Evolutionary conservation across 2,797 vertebrate genomes (phyloP), one percentile per base, ranked within the genome.

Genomic region (Bradypodion pumilum): DNA sequence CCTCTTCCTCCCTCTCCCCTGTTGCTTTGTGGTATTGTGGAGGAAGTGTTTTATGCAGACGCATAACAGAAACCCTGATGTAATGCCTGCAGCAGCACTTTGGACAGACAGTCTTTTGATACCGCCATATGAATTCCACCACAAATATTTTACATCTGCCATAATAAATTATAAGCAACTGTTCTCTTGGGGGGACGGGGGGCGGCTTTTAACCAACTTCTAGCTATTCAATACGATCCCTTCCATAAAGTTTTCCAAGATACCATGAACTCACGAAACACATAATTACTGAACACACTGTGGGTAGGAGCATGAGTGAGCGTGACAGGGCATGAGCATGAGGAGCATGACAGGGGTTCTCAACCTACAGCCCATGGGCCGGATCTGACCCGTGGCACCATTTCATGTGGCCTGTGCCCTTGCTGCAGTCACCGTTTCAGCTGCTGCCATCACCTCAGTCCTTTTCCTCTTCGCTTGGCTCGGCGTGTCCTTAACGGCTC

Each of bases 21-120:
- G 68, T 83, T 27, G 78, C n/a, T n/a, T n/a, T 86, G 78, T 81
- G 73, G 40, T 86, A 1, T 44, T 35, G 75, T 90, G 89, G 35
- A 46, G 52, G 80, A 78, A 70, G 75, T 63, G 5, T 27, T 74
- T 74, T 63, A 49, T 29, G n/a, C 85, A 32, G 74, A 74, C 74
- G 60, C 77, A 81, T 1, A 68, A 65, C 68, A 83, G 59, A 69
- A 46, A 27, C 46, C 49, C 49, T 19, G 37, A 35, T 23, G 37
- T 63, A 83, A 40, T 76, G 81, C 2, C 66, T 37, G 0, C 15
- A 25, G 32, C 23, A 46, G 13, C 65, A 8, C 5, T 75, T 52
- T 81, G 69, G 77, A 15, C 78, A 59, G 59, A 12, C 15, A 0
- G 0, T 5, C 0, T 15, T 86, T 46, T 60, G 68, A 65, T 56